phyloP scores from a whole-genome alignment of 2,797 vertebrate genomes.

The Phylloscopus collybita region DNA sequence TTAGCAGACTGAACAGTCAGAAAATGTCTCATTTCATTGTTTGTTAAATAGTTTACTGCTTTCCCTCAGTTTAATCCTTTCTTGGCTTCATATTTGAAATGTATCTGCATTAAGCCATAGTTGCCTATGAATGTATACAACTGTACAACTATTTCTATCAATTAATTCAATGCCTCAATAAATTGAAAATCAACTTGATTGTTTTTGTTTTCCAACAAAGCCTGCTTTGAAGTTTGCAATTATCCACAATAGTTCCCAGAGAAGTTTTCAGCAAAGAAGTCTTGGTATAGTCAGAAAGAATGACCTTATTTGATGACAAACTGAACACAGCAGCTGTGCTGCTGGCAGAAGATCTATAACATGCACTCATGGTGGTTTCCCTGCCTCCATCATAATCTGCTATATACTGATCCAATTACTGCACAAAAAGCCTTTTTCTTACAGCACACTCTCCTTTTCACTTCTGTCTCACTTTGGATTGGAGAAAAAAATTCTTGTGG shows the following conservation, averaged over 20 bases:
- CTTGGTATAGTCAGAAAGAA: conserved; percentile 53
- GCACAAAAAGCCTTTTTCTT: conserved; percentile 76
- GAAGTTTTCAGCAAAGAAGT: conserved; percentile 37
- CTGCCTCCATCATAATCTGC: conserved; percentile 15
- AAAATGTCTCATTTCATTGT: not conserved
- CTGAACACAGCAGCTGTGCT: conserved; percentile 68
- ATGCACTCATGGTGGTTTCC: conserved; percentile 15
- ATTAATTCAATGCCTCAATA: not conserved
- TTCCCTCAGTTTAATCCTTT: not conserved
- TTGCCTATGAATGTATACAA: not conserved
- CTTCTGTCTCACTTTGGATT: conserved; percentile 32
- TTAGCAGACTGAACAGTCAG: not conserved
- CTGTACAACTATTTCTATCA: not conserved
- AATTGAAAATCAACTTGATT: not conserved
- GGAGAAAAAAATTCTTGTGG: conserved; percentile 25
- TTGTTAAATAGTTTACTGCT: not conserved
- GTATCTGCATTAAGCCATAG: not conserved
- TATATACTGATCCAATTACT: conserved; percentile 52
- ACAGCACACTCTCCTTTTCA: conserved; percentile 20
- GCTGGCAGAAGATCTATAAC: conserved; percentile 49
- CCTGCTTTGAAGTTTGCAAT: conserved; percentile 15
- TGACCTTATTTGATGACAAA: conserved; percentile 49
- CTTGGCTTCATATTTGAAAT: not conserved
- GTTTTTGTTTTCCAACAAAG: not conserved
- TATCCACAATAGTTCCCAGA: conserved; percentile 26